Base-by-base conservation (phyloP, 2,888 invertebrate species). In the Oligia latruncula region DNA sequence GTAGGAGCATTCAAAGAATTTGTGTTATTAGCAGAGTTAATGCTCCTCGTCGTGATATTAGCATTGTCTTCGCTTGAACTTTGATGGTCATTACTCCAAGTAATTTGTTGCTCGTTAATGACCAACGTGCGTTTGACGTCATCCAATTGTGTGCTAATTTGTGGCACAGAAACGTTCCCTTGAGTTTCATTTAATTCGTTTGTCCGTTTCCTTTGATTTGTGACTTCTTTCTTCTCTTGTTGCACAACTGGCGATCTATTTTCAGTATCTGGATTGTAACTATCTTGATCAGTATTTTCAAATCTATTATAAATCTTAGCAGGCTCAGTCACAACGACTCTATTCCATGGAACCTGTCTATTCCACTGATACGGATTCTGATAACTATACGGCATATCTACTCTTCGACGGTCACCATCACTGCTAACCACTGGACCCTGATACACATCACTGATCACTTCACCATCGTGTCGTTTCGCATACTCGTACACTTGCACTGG, bases 391-490 rank as follows among this genome's bases (percentile, higher is more conserved):
- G 71, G 71, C 11, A 71, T 58, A 62, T 83, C 73, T 20, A 60
- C 40, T 52, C 74, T 66, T 20, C 84, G 75, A 11, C 35, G 60
- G 6, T n/a, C 43, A 46, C 55, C 43, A 40, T 49, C 58, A 43
- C 60, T 52, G 13, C 67, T 73, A 29, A 62, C 23, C 66, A 29
- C 71, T 9, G 66, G 23, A 11, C 71, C 49, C 46, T 73, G 77
- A 62, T 62, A 52, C 74, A 74, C 71, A n/a, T 85, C 83, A 80
- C 87, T 80, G 11, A 77, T 77, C 65, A 82, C 77, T 29, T n/a
- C 46, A 73, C 70, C 71, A 52, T 75, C 64, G 46, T 73, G 60
- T 64, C 20, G 62, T 35, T 58, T 70, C 20, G 80, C 52, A 58
- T 82, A 74, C 35, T 74, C 81, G 40, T 81, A 74, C 6, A n/a